Base-by-base conservation (phyloP, 92 coral and sea anemone genomes). In the Parazoanthus atlanticus region DNA sequence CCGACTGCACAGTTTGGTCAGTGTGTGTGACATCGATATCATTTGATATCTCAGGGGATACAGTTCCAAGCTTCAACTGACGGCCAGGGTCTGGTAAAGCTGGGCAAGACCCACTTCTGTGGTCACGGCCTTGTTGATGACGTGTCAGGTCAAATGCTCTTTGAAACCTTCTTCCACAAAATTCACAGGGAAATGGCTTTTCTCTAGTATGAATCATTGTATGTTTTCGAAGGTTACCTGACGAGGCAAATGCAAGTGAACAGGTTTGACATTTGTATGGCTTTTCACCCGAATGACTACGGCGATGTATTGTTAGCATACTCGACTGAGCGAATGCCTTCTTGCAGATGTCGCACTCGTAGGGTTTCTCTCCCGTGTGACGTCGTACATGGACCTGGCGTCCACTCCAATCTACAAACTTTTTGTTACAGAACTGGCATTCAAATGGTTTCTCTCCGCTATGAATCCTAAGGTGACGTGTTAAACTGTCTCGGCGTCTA, bases 311-410 rank as follows among this genome's bases (percentile, higher is more conserved):
- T 38, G 52, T 75, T 36, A 34, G 43, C 79, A 75, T 36, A n/a
- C 79, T 36, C 26, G 79, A 75, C 79, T 75, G 79, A 1, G 52
- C 47, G 17, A 75, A 75, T 75, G 79, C 40, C 46, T 75, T 75
- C 16, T 75, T 23, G 79, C 79, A 75, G 49, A 75, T 75, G 79
- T 75, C 79, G 15, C 79, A 75, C 15, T 75, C 47, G 49, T 75
- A 75, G 26, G 79, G 79, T 75, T 75, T 75, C 79, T 75, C 79
- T 16, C 79, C 79, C 11, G 79, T 75, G 46, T 75, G 79, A 75
- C 25, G 26, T 75, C 79, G 30, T 9, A 33, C 46, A 36, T 75
- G 79, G 25, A 75, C 52, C 49, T 33, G 46, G 16, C 49, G 79
- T 8, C 28, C 79, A 75, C 47, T 75, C 79, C 79, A 75, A 75